phyloP scores from a whole-genome alignment of 2,113 vertebrate genomes.

The Ictalurus punctatus region DNA sequence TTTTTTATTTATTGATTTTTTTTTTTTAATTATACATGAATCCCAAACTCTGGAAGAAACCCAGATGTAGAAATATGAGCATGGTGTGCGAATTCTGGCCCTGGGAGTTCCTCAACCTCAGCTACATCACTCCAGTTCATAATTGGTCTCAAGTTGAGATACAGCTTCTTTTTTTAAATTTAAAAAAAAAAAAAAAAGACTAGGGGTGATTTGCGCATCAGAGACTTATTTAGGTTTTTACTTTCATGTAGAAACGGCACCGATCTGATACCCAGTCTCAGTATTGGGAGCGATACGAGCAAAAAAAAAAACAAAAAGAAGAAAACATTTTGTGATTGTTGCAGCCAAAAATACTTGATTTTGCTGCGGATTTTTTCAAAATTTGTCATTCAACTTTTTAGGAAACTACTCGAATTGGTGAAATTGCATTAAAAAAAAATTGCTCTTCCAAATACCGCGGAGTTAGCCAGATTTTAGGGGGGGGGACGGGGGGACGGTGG shows the following conservation, averaged over 20 bases:
- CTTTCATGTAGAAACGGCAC: background rate
- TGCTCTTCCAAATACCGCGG: too few species aligned
- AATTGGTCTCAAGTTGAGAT: background rate
- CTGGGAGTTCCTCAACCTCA: background rate
- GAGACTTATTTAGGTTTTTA: background rate
- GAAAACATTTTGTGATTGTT: too few species aligned
- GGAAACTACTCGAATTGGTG: too few species aligned
- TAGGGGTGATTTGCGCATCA: background rate
- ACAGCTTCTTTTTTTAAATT: too few species aligned
- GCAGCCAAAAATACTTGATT: background rate
- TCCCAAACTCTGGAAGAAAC: background rate
- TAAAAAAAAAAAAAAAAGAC: too few species aligned
- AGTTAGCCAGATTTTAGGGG: too few species aligned
- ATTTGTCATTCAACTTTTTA: too few species aligned
- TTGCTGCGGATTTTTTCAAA: too few species aligned
- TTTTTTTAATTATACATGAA: background rate
- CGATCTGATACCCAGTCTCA: background rate
- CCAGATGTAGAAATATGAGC: background rate
- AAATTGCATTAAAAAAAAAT: too few species aligned
- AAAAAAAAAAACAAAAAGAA: background rate
- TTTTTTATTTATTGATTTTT: background rate
- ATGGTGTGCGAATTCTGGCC: background rate
- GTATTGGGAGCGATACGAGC: background rate
- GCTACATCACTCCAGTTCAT: background rate
- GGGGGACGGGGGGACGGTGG: too few species aligned